A percentile compares a stretch with the other conserved stretches of the same genome.
These are phyloP conservation scores for Stomatorhinus walkeri DNA, from an alignment of 2,797 vertebrate species.

Conservation along the genomic window DNA sequence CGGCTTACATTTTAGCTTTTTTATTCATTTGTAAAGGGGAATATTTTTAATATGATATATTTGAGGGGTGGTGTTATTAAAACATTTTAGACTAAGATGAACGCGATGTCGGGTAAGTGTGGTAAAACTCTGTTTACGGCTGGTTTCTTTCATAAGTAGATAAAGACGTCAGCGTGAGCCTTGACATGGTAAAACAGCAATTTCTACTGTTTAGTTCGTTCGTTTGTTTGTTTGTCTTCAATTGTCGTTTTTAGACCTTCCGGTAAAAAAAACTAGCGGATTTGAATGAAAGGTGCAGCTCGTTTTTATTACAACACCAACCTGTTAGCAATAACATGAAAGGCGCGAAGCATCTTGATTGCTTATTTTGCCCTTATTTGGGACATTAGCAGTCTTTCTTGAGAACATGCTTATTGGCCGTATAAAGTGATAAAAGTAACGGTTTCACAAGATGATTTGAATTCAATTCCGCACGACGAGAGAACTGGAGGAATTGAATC, in stretches of 20 bases:
- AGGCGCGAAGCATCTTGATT: constrained; percentile 49
- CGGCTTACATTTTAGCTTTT: background rate
- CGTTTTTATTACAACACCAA: constrained; percentile 52
- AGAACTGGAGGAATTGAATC: constrained; percentile 31
- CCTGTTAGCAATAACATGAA: constrained; percentile 56
- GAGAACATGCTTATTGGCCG: constrained; percentile 37
- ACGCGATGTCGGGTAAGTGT: background rate
- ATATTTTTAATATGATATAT: background rate
- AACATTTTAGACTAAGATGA: background rate
- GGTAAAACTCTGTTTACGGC: background rate
- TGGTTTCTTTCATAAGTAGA: background rate
- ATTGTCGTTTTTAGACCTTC: background rate
- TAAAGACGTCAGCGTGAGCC: background rate
- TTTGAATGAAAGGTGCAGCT: constrained; percentile 36
- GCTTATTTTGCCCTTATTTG: constrained; percentile 39
- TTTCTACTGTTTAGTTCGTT: constrained; percentile 1
- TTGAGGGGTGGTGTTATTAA: background rate
- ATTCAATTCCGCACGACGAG: constrained; percentile 33
- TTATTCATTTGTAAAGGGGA: background rate
- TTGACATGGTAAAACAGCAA: background rate
- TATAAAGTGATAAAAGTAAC: constrained; percentile 48
- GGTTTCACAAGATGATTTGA: constrained; percentile 30
- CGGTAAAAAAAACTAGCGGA: constrained; percentile 16
- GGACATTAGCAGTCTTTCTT: constrained; percentile 37
- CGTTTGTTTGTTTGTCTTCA: background rate